Percentiles rank a stretch among this genome's conserved stretches.
These are phyloP conservation scores for Exephanes ischioxanthus DNA, from an alignment of 2,888 invertebrate genomes.

Conservation along the genomic window DNA sequence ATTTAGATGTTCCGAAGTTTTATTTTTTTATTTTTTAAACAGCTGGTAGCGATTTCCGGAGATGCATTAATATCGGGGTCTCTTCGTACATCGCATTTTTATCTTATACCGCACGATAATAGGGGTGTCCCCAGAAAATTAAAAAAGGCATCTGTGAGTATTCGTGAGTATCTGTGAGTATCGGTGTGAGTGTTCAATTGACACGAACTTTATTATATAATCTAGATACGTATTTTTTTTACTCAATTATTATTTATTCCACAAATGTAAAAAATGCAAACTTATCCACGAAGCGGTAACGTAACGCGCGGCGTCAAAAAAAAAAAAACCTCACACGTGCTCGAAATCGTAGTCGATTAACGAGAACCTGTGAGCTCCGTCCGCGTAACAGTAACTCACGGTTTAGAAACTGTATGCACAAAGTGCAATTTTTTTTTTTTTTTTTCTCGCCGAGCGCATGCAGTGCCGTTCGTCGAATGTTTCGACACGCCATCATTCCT, in stretches of 20 bases:
- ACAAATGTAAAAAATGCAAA: not conserved
- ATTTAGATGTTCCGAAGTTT: no score
- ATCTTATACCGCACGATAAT: no score
- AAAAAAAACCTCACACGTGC: not conserved
- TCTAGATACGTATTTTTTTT: no score
- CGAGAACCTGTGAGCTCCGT: not conserved
- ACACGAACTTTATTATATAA: no score
- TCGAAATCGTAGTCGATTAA: not conserved
- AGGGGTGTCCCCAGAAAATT: no score
- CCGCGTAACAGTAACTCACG: not conserved
- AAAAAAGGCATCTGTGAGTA: no score
- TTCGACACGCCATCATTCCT: constrained; percentile 68
- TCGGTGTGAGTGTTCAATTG: no score
- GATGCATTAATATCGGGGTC: no score
- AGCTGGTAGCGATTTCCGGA: no score
- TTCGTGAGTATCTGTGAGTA: no score
- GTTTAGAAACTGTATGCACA: constrained; percentile 24
- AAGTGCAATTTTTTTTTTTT: constrained; percentile 51
- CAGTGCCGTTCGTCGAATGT: constrained; percentile 61
- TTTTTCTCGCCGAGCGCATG: constrained; percentile 29
- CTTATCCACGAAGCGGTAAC: not conserved
- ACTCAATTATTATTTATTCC: not conserved
- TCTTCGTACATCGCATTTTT: no score
- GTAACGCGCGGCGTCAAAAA: not conserved
- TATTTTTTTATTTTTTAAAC: no score